Conservation (phyloP, 1,140 invertebrate genomes). For the Heliothis subflexa region DNA sequence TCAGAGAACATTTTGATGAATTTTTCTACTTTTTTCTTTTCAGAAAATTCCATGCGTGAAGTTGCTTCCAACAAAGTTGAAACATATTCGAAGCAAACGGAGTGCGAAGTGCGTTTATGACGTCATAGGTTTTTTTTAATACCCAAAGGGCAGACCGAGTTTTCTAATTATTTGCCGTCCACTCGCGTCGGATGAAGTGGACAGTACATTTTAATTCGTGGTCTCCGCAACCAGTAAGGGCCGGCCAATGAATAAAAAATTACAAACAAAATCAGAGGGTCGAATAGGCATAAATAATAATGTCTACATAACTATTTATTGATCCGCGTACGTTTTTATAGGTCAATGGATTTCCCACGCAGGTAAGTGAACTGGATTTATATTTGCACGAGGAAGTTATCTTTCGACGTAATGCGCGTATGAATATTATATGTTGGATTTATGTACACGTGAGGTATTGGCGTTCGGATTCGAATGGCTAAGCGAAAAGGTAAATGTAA, state of each 20-base stretch:
- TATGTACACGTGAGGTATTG: background rate
- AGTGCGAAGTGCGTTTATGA: slow-evolving; percentile 30
- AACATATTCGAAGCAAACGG: slow-evolving; percentile 31
- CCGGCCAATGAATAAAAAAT: slow-evolving; percentile 49
- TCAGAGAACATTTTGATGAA: background rate
- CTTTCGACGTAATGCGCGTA: slow-evolving; percentile 22
- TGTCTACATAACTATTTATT: slow-evolving; percentile 32
- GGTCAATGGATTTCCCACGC: slow-evolving; percentile 40
- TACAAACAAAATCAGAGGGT: slow-evolving; percentile 6
- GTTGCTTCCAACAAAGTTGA: slow-evolving; percentile 15
- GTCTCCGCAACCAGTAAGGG: slow-evolving; percentile 41
- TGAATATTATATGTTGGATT: slow-evolving; percentile 31
- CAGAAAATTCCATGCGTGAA: slow-evolving; percentile 14
- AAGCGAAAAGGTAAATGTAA: background rate
- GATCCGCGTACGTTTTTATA: slow-evolving; percentile 20
- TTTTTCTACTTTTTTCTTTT: slow-evolving; percentile 1
- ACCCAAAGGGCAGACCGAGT: slow-evolving; percentile 37
- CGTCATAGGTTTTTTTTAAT: slow-evolving; percentile 11
- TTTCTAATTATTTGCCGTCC: slow-evolving; percentile 49
- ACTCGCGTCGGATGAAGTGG: slow-evolving; percentile 47
- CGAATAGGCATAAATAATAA: slow-evolving; percentile 26
- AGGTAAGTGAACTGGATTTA: slow-evolving; percentile 26
- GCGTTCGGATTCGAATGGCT: background rate
- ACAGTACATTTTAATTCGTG: slow-evolving; percentile 51
- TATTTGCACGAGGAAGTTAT: slow-evolving; percentile 29